These are phyloP conservation scores for Meles meles DNA, from an alignment of 2,113 vertebrate genomes.

Conservation along the genomic window DNA sequence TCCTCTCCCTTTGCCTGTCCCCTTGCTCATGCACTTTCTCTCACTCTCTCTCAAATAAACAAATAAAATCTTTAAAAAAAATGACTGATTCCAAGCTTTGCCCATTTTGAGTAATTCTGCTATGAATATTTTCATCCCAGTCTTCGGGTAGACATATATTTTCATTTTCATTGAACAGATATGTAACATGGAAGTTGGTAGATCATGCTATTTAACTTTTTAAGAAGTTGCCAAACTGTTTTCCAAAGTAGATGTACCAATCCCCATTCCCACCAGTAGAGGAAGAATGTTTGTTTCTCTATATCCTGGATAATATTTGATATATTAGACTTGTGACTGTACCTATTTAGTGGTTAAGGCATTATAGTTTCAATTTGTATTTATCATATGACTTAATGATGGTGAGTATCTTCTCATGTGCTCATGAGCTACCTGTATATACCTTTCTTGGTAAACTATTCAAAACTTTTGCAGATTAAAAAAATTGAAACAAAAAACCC, in stretches of 20 bases:
- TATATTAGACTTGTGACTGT: background rate
- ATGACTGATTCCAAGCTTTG: background rate
- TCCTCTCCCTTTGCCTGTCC: background rate
- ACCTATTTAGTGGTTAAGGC: background rate
- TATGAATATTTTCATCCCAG: background rate
- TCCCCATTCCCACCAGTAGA: background rate
- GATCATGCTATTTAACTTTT: background rate
- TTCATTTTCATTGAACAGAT: background rate
- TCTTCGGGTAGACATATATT: background rate
- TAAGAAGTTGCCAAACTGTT: background rate
- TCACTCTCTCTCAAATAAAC: background rate
- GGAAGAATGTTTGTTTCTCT: background rate
- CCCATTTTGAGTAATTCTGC: background rate
- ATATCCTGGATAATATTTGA: background rate
- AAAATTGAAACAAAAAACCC: background rate
- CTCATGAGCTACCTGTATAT: background rate
- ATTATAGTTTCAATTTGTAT: background rate
- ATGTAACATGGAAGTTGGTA: background rate
- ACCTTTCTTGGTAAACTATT: background rate
- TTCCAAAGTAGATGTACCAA: background rate
- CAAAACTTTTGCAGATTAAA: background rate
- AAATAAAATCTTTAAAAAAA: background rate
- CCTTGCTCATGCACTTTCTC: background rate
- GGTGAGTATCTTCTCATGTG: background rate
- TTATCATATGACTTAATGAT: background rate